These are phyloP conservation scores for Pachypeltis micranthus DNA, from an alignment of 1,140 invertebrate species.

Conservation along the genomic window DNA sequence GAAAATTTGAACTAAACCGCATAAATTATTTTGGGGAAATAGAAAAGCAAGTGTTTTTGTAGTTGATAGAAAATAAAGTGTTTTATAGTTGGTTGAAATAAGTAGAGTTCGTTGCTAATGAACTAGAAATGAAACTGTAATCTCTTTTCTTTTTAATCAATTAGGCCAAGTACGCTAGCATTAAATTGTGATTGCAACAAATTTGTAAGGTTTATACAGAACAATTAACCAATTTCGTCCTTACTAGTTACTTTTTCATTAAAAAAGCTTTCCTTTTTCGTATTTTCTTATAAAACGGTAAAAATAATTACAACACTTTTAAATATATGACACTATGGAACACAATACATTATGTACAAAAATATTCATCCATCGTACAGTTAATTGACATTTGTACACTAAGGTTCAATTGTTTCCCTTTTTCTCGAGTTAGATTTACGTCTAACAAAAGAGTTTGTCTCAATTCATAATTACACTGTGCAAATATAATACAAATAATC, in stretches of 20 bases:
- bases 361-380: constrained; percentile 37
- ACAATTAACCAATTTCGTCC: no score
- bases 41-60: no score
- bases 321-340: constrained; percentile 22
- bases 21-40: no score
- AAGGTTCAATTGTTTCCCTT: constrained; percentile 29
- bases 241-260: not conserved
- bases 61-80: no score
- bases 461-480: constrained; percentile 29
- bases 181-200: constrained; percentile 10
- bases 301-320: constrained; percentile 25
- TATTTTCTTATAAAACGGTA: constrained; percentile 29
- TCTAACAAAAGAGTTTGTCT: constrained; percentile 23
- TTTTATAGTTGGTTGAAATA: no score
- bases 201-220: no score
- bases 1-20: no score
- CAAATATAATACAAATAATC: constrained; percentile 27
- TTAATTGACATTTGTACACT: constrained; percentile 43
- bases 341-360: constrained; percentile 41
- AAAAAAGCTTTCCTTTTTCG: not conserved
- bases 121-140: no score
- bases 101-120: no score
- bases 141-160: no score
- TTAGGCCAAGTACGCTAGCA: constrained; percentile 10
- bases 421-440: constrained; percentile 26